Conservation (phyloP, 2,888 invertebrate genomes). For the Nemotelus pantherinus region DNA sequence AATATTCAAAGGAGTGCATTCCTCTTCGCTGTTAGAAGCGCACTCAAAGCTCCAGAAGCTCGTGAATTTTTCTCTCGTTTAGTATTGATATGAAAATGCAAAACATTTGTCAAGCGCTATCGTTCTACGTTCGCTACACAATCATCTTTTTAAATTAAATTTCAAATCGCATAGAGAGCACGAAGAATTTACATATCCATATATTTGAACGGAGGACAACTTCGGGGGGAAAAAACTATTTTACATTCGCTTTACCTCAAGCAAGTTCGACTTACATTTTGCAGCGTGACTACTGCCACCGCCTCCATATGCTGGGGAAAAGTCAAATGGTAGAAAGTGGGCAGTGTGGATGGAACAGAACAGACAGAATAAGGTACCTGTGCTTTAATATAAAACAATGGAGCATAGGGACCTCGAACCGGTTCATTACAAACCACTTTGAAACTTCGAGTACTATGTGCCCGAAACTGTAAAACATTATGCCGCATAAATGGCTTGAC, state of each 20-base stretch:
- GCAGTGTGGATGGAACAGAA: neutral
- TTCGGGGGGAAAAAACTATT: slow-evolving; percentile 27
- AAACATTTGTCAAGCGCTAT: slow-evolving; percentile 37
- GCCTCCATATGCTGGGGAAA: neutral
- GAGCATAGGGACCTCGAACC: slow-evolving; percentile 12
- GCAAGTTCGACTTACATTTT: neutral
- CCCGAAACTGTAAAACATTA: neutral
- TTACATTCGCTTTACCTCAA: slow-evolving; percentile 29
- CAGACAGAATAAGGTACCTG: neutral
- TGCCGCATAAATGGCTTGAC: neutral
- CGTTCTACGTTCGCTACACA: slow-evolving; percentile 19
- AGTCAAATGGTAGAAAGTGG: neutral
- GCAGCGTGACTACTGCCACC: neutral
- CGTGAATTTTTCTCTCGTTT: slow-evolving; percentile 18
- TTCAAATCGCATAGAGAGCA: slow-evolving; percentile 35
- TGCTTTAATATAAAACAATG: neutral
- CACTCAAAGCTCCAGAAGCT: neutral
- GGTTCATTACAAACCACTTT: slow-evolving; percentile 40
- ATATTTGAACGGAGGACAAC: slow-evolving; percentile 21
- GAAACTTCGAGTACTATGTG: slow-evolving; percentile 21
- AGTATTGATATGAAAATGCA: slow-evolving; percentile 39
- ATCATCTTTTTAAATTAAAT: slow-evolving; percentile 42
- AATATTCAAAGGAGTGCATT: neutral
- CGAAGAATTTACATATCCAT: slow-evolving; percentile 36
- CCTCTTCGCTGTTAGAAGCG: neutral